Evolutionary conservation across 2,113 vertebrate genomes (phyloP).

Genomic region (Eidolon helvum): DNA sequence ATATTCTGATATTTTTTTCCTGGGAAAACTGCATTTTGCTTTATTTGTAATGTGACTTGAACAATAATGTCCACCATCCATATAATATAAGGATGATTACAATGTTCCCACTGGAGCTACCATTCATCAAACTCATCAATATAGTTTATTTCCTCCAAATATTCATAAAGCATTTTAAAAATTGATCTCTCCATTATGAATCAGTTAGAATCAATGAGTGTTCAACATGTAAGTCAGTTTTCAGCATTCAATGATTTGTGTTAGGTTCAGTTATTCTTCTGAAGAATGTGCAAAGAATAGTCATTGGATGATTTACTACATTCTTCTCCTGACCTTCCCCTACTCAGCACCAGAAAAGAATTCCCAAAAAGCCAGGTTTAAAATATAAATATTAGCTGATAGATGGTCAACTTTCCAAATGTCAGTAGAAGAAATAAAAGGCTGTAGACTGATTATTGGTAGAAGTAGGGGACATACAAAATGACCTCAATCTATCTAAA

Average conservation of each 20-base stretch:
- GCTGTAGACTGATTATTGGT: not conserved
- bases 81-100: not conserved
- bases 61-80: conserved; percentile 41
- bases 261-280: not conserved
- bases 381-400: conserved; percentile 24
- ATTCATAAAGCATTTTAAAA: conserved; percentile 50
- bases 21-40: conserved; percentile 26
- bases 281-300: not conserved
- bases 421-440: not conserved
- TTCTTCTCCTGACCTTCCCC: not conserved
- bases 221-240: conserved; percentile 10
- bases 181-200: conserved; percentile 66
- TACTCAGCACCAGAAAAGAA: not conserved
- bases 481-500: not conserved
- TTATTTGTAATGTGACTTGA: conserved; percentile 46
- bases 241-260: not conserved
- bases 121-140: conserved; percentile 9
- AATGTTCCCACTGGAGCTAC: not conserved
- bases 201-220: not conserved
- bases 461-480: not conserved
- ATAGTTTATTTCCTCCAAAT: conserved; percentile 57
- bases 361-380: not conserved
- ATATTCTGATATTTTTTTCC: conserved; percentile 22
- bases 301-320: not conserved
- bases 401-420: conserved; percentile 23